A percentile compares a stretch with the other conserved stretches of the same genome.
Evolutionary conservation across 2,888 invertebrate genomes (phyloP).

Genomic region (Chymomyza amoena): DNA sequence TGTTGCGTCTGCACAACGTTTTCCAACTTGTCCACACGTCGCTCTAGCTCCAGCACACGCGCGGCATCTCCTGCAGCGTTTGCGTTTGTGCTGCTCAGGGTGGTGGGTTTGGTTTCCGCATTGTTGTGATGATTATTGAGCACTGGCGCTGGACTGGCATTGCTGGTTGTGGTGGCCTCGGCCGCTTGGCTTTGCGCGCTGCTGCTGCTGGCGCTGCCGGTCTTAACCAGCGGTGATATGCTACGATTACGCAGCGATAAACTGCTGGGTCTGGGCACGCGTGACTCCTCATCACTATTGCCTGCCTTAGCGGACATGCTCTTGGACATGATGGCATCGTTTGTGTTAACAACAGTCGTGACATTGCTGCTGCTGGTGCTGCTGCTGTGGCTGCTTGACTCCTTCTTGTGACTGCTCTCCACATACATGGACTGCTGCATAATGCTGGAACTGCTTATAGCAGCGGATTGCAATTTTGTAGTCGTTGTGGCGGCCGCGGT

Average conservation of each 20-base stretch:
- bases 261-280: slow-evolving; percentile 72
- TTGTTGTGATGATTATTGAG: not conserved
- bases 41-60: slow-evolving; percentile 73
- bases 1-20: slow-evolving; percentile 77
- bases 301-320: slow-evolving; percentile 44
- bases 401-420: slow-evolving; percentile 60
- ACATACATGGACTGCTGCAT: slow-evolving; percentile 69
- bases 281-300: slow-evolving; percentile 70
- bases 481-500: slow-evolving; percentile 46
- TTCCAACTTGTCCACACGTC: slow-evolving; percentile 76
- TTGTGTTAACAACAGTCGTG: slow-evolving; percentile 37
- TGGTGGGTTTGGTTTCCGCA: slow-evolving; percentile 5
- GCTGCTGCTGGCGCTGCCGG: slow-evolving; percentile 35
- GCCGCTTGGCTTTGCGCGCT: slow-evolving; percentile 4
- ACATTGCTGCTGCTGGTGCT: slow-evolving; percentile 36
- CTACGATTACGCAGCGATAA: slow-evolving; percentile 75
- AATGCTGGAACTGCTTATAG: slow-evolving; percentile 66
- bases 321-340: slow-evolving; percentile 60
- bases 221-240: slow-evolving; percentile 72
- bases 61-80: slow-evolving; percentile 16
- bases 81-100: not conserved
- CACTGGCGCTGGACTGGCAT: slow-evolving; percentile 26
- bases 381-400: slow-evolving; percentile 35
- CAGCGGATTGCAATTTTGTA: slow-evolving; percentile 74
- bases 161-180: slow-evolving; percentile 44